Percentiles rank a stretch among this genome's conserved stretches.
phyloP scores from a whole-genome alignment of 2,797 vertebrate species.

The Spea hammondii region DNA sequence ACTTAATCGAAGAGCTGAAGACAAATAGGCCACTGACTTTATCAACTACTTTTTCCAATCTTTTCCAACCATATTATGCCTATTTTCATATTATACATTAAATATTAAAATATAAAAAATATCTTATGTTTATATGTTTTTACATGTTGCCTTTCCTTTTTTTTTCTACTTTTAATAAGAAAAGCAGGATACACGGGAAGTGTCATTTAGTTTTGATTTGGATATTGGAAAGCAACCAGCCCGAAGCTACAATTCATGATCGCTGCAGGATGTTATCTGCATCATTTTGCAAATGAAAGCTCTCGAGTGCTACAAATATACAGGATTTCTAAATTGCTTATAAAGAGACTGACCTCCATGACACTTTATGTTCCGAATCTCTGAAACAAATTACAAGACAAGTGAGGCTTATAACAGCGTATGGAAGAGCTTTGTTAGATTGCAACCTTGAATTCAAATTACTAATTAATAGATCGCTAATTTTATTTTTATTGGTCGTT shows the following conservation, averaged over 20 bases:
- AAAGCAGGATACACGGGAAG: constrained; percentile 3
- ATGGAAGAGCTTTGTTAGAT: constrained; percentile 1
- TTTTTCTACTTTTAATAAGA: background rate
- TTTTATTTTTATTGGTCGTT: background rate
- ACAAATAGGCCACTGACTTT: too few relatives aligned
- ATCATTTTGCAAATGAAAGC: constrained; percentile 32
- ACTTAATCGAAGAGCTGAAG: too few relatives aligned
- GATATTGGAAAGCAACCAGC: constrained; percentile 21
- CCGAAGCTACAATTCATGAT: constrained; percentile 18
- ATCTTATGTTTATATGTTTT: background rate
- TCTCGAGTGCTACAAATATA: constrained; percentile 4
- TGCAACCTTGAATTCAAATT: background rate
- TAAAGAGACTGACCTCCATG: constrained; percentile 31
- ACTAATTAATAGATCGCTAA: background rate
- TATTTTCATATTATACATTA: too few relatives aligned
- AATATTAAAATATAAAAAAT: too few relatives aligned
- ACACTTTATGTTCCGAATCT: constrained; percentile 3
- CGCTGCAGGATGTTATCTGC: constrained; percentile 25
- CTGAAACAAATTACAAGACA: constrained; percentile 25
- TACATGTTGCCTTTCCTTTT: background rate
- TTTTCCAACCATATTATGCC: too few relatives aligned
- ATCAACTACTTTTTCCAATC: too few relatives aligned
- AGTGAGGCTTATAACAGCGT: too few relatives aligned
- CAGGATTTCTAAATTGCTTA: constrained; percentile 21
- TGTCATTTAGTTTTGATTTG: constrained; percentile 34